phyloP scores from a whole-genome alignment of 1,140 invertebrate species.

The Liolophura sinensis region DNA sequence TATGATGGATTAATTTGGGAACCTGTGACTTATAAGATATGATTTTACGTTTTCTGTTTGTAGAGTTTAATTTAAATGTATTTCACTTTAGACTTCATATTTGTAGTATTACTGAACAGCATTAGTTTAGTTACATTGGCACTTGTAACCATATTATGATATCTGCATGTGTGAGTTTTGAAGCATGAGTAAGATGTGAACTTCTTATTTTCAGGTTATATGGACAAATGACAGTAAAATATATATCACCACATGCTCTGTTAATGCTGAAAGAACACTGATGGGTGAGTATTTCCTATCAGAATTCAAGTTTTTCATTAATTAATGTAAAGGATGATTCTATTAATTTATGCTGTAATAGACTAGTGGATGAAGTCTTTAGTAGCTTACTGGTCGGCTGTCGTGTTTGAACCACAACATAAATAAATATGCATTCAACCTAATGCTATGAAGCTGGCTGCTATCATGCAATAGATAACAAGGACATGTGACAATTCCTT shows the following conservation, averaged over 20 bases:
- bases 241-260: conserved; percentile 42
- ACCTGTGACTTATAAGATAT: not conserved
- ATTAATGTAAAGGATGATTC: not conserved
- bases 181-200: not conserved
- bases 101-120: not conserved
- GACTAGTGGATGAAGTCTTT: not conserved
- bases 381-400: not conserved
- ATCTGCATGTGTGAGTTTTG: not conserved
- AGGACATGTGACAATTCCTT: too few species aligned
- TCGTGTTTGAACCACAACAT: too few species aligned
- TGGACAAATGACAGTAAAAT: conserved; percentile 41
- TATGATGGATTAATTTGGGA: not conserved
- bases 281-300: conserved; percentile 31
- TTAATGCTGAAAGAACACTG: conserved; percentile 44
- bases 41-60: not conserved
- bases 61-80: not conserved
- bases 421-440: too few species aligned
- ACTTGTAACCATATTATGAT: not conserved
- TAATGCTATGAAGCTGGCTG: too few species aligned
- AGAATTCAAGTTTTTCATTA: not conserved
- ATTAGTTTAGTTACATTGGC: not conserved
- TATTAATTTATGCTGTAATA: not conserved
- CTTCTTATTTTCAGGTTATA: conserved; percentile 35
- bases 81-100: not conserved
- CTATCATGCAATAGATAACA: too few species aligned